Percentiles rank a stretch among this genome's conserved stretches.
Evolutionary conservation across 1,140 invertebrate species (phyloP).

Genomic region (Drosophila miranda): DNA sequence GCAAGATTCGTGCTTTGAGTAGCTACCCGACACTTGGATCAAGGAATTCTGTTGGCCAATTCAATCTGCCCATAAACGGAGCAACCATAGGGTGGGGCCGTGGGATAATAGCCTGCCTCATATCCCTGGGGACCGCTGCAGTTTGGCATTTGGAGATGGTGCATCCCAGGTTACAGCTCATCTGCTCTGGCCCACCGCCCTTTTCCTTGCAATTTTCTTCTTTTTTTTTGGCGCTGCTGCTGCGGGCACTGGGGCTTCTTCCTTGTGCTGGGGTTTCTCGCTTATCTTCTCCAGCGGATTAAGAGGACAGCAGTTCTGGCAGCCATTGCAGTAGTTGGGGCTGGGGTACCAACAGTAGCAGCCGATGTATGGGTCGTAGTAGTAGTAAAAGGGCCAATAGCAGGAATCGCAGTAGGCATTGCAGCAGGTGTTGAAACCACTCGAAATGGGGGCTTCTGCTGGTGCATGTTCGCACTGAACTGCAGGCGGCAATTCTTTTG

Average conservation of each 20-base stretch:
- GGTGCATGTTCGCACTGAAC: not conserved
- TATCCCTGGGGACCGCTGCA: too few species aligned
- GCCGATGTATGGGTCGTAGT: not conserved
- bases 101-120: too few species aligned
- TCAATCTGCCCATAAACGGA: too few species aligned
- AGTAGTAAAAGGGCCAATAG: not conserved
- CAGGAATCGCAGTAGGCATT: constrained; percentile 10
- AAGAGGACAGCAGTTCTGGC: not conserved
- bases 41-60: too few species aligned
- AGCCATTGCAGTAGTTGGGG: not conserved
- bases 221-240: not conserved
- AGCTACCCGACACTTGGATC: too few species aligned
- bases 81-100: too few species aligned
- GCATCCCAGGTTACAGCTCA: too few species aligned
- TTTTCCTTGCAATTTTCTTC: not conserved
- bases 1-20: too few species aligned
- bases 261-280: not conserved
- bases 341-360: constrained; percentile 9
- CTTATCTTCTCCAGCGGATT: not conserved
- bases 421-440: constrained; percentile 13
- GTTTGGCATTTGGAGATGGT: too few species aligned
- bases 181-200: not conserved
- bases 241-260: not conserved
- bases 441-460: too few species aligned
- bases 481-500: not conserved